Percentiles rank a stretch among this genome's conserved stretches.
These are phyloP conservation scores for Sylvietta virens DNA, from an alignment of 2,113 vertebrate species.

Conservation along the genomic window DNA sequence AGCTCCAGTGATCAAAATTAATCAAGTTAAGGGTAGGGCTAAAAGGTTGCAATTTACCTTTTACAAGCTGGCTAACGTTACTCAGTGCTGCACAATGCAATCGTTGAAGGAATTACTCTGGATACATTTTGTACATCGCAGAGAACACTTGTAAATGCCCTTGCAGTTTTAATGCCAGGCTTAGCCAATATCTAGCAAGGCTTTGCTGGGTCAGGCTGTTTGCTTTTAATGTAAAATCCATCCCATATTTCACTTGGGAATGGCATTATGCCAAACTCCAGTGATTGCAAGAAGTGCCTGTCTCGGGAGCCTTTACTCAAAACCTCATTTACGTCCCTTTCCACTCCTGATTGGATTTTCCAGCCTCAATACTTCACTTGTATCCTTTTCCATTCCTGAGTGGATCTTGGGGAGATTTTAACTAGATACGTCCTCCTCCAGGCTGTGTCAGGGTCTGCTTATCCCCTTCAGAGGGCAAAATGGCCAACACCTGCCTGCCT, in stretches of 20 bases:
- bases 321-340: not conserved
- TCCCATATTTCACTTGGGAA: not conserved
- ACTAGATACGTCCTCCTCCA: not conserved
- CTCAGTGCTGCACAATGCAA: not conserved
- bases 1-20: conserved; percentile 41
- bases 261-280: not conserved
- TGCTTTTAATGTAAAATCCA: not conserved
- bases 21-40: conserved; percentile 22
- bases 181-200: not conserved
- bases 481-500: not conserved
- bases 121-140: not conserved
- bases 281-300: not conserved
- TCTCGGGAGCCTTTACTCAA: not conserved
- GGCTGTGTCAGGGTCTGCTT: not conserved
- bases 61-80: not conserved
- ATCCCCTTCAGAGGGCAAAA: not conserved
- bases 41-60: conserved; percentile 27
- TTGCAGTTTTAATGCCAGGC: not conserved
- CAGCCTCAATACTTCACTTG: not conserved
- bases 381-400: not conserved
- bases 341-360: not conserved
- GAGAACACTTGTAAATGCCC: not conserved
- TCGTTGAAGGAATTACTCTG: not conserved
- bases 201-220: not conserved
- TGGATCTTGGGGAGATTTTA: not conserved